Conservation (phyloP, 2,113 vertebrate genomes). For the Halcyon malimbica region DNA sequence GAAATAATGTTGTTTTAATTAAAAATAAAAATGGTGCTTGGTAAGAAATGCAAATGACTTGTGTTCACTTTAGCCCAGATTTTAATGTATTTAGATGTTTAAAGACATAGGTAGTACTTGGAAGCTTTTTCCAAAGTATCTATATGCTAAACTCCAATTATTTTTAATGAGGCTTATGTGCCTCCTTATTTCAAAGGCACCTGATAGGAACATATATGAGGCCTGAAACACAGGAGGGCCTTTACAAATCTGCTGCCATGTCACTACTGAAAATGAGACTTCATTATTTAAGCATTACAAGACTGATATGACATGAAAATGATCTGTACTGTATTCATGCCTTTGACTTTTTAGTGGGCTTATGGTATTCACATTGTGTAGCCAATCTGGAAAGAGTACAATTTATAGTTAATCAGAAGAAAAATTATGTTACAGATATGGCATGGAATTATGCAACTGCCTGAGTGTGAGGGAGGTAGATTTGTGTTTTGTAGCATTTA, state of each 20-base stretch:
- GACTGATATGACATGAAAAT: background rate
- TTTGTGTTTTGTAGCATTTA: accelerated
- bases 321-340: background rate
- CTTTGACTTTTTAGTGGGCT: background rate
- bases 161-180: constrained; percentile 8
- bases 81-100: background rate
- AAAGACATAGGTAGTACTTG: background rate
- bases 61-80: background rate
- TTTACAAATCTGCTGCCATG: background rate
- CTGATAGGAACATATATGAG: background rate
- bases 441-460: background rate
- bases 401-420: background rate
- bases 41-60: background rate
- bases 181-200: background rate
- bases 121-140: background rate
- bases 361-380: background rate
- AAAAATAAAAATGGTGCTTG: background rate
- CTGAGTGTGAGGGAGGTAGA: background rate
- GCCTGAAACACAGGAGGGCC: background rate
- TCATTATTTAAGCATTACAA: background rate
- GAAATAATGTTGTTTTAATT: constrained; percentile 13
- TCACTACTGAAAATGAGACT: background rate
- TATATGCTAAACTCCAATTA: background rate
- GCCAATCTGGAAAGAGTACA: background rate
- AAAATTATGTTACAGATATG: background rate